Evolutionary conservation across 2,888 invertebrate species (phyloP).

Genomic region (Caenorhabditis virilis): DNA sequence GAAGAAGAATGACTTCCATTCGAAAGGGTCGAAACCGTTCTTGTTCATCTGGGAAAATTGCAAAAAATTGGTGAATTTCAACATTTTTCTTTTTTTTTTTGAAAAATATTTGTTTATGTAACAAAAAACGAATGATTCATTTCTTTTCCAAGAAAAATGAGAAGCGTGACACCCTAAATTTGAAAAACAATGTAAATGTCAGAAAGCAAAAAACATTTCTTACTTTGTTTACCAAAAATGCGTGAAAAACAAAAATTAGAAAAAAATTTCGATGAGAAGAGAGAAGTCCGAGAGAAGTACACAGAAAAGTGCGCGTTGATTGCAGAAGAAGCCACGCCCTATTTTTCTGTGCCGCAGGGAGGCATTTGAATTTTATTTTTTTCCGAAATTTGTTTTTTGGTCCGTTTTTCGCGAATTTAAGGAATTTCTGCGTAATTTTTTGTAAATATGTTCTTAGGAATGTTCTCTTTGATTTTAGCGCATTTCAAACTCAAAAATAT

Average conservation of each 20-base stretch:
- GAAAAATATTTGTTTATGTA: too few relatives aligned
- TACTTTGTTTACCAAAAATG: not conserved
- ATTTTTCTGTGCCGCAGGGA: slow-evolving; percentile 5
- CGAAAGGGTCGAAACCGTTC: slow-evolving; percentile 58
- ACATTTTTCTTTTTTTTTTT: too few relatives aligned
- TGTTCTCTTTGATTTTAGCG: slow-evolving; percentile 1
- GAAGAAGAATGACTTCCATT: slow-evolving; percentile 59
- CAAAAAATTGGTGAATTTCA: too few relatives aligned
- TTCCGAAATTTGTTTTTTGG: too few relatives aligned
- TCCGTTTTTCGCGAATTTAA: not conserved
- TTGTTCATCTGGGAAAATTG: slow-evolving; percentile 15
- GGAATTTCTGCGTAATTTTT: not conserved
- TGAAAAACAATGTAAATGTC: too few relatives aligned
- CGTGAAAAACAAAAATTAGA: not conserved
- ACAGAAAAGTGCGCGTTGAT: slow-evolving; percentile 3
- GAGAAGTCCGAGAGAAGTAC: slow-evolving; percentile 30
- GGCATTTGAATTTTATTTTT: slow-evolving; percentile 24
- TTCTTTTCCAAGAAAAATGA: too few relatives aligned
- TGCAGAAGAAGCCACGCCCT: slow-evolving; percentile 13
- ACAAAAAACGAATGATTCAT: too few relatives aligned
- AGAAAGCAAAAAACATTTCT: too few relatives aligned
- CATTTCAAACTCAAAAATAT: not conserved
- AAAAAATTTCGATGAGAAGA: slow-evolving; percentile 2
- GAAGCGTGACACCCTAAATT: too few relatives aligned
- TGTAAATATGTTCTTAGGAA: not conserved